Base-by-base conservation (phyloP, 2,797 vertebrate species). In the Pelodytes ibericus region DNA sequence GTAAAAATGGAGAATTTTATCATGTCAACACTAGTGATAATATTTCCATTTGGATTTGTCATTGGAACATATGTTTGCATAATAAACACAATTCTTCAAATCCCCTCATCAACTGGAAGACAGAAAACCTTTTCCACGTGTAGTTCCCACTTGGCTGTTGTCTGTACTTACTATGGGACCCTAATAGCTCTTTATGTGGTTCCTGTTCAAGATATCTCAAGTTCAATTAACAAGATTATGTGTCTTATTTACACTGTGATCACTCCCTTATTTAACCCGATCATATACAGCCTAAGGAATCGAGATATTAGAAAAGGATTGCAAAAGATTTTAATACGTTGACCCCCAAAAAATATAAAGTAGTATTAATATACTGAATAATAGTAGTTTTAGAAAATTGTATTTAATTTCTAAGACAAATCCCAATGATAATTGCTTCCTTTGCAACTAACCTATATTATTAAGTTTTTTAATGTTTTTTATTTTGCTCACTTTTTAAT, bases 241-340 rank as follows among this genome's bases (percentile, higher is more conserved):
- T 71, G 53, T 2, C 68, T 71, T 71, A 13, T 60, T 3, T 71
- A 71, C 29, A 71, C 68, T n/a, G 56, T 71, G 16, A 36, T 71
- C 9, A 59, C 68, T 27, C 68, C 68, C 13, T 13, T 71, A 18
- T 36, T 71, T 2, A 71, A 71, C 56, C 68, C 68, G 2, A 60
- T 71, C 1, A 71, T 71, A 71, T 71, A 71, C n/a, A 60, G 68
- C 25, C 18, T 71, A 3, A 71, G 68, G 16, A 71, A 60, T 39
- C 36, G 27, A 57, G 33, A 71, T 0, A 44, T 71, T 10, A 59
- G 22, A 44, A n/a, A 5, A 27, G 56, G 33, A 20, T 24, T 71
- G 15, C 29, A 20, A 20, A 71, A 20, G 10, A 6, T 56, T 39
- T 70, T 57, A 10, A 11, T 24, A 53, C 8, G 22, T 4, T 53